phyloP scores from a whole-genome alignment of 2,888 invertebrate species.

The Athrips mouffetella region DNA sequence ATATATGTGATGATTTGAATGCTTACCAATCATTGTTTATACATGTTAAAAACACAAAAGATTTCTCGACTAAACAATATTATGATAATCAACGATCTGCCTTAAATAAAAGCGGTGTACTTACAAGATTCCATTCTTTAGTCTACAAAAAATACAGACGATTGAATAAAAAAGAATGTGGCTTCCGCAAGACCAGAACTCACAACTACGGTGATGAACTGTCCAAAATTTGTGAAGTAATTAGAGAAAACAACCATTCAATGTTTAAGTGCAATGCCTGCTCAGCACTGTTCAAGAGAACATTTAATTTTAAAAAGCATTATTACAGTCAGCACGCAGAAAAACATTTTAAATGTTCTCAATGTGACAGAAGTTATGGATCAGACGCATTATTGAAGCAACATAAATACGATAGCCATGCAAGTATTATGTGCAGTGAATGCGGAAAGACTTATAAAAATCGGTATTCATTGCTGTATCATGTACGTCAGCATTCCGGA shows the following conservation, averaged over 20 bases:
- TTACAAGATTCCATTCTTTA: no score
- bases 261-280: constrained; percentile 16
- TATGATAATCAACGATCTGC: no score
- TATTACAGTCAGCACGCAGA: constrained; percentile 16
- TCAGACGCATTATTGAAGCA: constrained; percentile 17
- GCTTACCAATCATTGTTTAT: no score
- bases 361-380: constrained; percentile 15
- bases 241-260: constrained; percentile 9
- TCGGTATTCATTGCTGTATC: constrained; percentile 16
- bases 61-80: no score
- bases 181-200: no score
- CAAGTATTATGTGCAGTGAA: constrained; percentile 11
- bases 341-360: constrained; percentile 11
- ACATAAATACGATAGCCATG: constrained; percentile 15
- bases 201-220: no score
- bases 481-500: constrained; percentile 14
- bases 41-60: no score
- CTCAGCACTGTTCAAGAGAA: constrained; percentile 3
- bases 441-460: constrained; percentile 17
- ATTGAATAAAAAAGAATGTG: no score
- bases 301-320: constrained; percentile 19
- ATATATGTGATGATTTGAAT: no score
- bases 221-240: no score
- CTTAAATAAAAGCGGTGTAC: no score
- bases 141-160: no score